A percentile compares a stretch with the other conserved stretches of the same genome.
phyloP scores from a whole-genome alignment of 2,797 vertebrate species.

The Clarias pachynema region DNA sequence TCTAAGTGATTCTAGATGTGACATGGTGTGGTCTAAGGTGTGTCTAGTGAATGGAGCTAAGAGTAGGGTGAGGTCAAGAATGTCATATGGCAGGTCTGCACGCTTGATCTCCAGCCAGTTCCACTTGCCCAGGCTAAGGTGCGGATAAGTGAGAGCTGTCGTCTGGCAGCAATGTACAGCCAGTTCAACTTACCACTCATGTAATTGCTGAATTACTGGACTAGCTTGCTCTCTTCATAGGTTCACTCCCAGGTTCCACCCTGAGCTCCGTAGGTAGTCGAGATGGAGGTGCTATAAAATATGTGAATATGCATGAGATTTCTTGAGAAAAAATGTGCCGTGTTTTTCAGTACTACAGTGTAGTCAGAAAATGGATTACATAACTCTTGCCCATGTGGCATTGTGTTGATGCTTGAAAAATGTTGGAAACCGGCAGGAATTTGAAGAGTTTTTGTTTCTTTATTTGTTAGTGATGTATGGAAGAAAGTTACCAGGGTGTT shows the following conservation, averaged over 20 bases:
- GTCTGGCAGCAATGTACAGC: not conserved
- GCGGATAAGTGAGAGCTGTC: not conserved
- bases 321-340: not conserved
- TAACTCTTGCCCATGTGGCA: slow-evolving; percentile 38
- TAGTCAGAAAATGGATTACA: slow-evolving; percentile 52
- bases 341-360: slow-evolving; percentile 37
- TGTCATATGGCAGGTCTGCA: slow-evolving; percentile 40
- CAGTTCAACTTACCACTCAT: not conserved
- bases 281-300: not conserved
- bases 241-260: slow-evolving; percentile 4
- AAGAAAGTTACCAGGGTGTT: slow-evolving; percentile 24
- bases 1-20: slow-evolving; percentile 23
- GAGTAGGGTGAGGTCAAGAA: slow-evolving; percentile 46
- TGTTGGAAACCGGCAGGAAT: slow-evolving; percentile 35
- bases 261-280: slow-evolving; percentile 7
- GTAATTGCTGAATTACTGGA: slow-evolving; percentile 34
- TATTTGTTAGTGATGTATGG: slow-evolving; percentile 17
- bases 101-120: slow-evolving; percentile 21
- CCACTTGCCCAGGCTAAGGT: not conserved
- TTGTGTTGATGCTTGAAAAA: slow-evolving; percentile 44
- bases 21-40: slow-evolving; percentile 40
- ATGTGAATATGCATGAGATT: not conserved
- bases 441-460: slow-evolving; percentile 28
- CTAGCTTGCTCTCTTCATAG: slow-evolving; percentile 40
- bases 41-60: slow-evolving; percentile 24